These are phyloP conservation scores for Carapus acus DNA, from an alignment of 2,797 vertebrate species.

Conservation along the genomic window DNA sequence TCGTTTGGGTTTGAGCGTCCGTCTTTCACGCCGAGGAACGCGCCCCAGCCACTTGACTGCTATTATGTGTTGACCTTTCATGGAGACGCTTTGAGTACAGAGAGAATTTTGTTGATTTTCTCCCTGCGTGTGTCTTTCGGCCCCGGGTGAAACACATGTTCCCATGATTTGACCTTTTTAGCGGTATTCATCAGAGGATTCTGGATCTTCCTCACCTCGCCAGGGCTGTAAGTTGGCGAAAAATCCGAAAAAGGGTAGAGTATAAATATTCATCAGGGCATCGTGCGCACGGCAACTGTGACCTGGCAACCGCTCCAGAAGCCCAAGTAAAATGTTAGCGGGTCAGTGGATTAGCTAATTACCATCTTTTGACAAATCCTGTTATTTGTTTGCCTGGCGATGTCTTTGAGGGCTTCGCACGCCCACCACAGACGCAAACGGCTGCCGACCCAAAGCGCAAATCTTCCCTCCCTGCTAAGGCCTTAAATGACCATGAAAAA, in stretches of 20 bases:
- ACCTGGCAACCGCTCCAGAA: too few relatives aligned
- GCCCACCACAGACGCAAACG: too few relatives aligned
- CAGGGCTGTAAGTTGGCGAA: slow-evolving; percentile 11
- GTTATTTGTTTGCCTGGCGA: too few relatives aligned
- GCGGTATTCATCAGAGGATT: slow-evolving; percentile 32
- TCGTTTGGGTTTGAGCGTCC: slow-evolving; percentile 53
- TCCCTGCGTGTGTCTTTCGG: slow-evolving; percentile 50
- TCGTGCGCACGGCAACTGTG: too few relatives aligned
- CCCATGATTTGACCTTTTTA: slow-evolving; percentile 61
- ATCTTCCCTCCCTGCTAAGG: too few relatives aligned
- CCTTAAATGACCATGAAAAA: too few relatives aligned
- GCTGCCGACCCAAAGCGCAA: too few relatives aligned
- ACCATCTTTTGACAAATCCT: too few relatives aligned
- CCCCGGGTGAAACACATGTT: slow-evolving; percentile 60
- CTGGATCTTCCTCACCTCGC: slow-evolving; percentile 4
- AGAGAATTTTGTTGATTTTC: slow-evolving; percentile 42
- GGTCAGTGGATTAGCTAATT: too few relatives aligned
- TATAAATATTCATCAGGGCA: slow-evolving; percentile 23
- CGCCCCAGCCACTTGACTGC: slow-evolving; percentile 39
- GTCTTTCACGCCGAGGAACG: slow-evolving; percentile 42
- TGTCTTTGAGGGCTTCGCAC: too few relatives aligned
- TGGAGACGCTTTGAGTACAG: slow-evolving; percentile 28
- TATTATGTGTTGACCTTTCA: slow-evolving; percentile 46
- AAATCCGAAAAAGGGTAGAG: slow-evolving; percentile 19
- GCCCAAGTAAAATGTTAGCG: too few relatives aligned